These are phyloP conservation scores for Sceliomorpha sp. DNA, from an alignment of 2,888 invertebrate genomes.

Conservation along the genomic window DNA sequence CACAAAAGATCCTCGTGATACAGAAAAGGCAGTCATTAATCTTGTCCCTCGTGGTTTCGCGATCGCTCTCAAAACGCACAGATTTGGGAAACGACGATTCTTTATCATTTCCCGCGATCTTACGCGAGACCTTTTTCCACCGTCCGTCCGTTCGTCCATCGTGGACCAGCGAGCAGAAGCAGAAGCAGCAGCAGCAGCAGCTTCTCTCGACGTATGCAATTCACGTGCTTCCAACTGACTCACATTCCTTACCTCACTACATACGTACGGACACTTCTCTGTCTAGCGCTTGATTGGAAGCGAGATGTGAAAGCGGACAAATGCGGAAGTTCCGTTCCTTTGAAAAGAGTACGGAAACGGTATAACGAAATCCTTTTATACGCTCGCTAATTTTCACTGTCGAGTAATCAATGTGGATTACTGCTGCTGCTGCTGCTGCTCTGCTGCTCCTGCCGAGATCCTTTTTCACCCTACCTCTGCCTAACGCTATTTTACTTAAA, in stretches of 20 bases:
- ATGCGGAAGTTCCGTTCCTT: constrained; percentile 45
- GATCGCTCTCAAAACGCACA: constrained; percentile 31
- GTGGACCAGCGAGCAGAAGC: no score
- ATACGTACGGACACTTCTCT: constrained; percentile 42
- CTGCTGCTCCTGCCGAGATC: no score
- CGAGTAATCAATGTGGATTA: constrained; percentile 35
- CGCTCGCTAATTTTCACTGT: constrained; percentile 36
- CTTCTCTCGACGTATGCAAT: constrained; percentile 27
- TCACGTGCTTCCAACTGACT: constrained; percentile 21
- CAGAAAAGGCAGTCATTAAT: constrained; percentile 44
- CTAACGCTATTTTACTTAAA: constrained; percentile 11
- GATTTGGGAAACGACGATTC: constrained; percentile 25
- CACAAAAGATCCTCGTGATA: constrained; percentile 34
- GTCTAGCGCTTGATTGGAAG: constrained; percentile 45
- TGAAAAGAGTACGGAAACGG: constrained; percentile 30
- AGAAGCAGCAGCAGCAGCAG: no score
- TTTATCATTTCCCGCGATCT: constrained; percentile 28
- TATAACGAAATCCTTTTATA: constrained; percentile 47
- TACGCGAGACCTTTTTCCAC: constrained; percentile 3
- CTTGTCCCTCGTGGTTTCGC: constrained; percentile 27
- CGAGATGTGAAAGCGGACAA: constrained; percentile 46
- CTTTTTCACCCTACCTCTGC: constrained; percentile 11
- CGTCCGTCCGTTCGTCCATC: constrained; percentile 7
- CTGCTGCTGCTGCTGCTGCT: no score
- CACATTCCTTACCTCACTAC: constrained; percentile 36